Base-by-base conservation (phyloP, 2,113 vertebrate species). In the Phylloscopus trochilus region DNA sequence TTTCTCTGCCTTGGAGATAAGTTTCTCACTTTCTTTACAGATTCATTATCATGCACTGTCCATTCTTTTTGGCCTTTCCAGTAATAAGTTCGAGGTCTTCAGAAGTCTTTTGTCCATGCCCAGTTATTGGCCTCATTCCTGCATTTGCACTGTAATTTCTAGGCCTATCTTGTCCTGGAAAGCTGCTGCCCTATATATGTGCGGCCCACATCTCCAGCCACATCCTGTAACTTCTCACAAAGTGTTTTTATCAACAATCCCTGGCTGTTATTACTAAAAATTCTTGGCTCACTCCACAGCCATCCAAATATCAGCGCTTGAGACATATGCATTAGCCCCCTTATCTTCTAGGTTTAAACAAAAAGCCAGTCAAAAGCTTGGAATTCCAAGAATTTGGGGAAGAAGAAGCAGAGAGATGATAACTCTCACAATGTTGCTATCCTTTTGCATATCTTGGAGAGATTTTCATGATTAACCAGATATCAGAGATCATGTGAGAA, bases 381-480 rank as follows among this genome's bases (percentile, higher is more conserved):
- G 24, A 76, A 60, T 59, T 66, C 24, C 27, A 14, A 64, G 15
- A 80, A 44, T 80, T 31, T 52, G 6, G 4, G 21, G 4, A 63
- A 8, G 3, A 37, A 51, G 10, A 7, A 49, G 2, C 6, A 43
- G 6, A 12, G 4, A 39, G 35, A 7, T 39, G 11, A 18, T 22
- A 87, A 55, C 10, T 68, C 14, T 7, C 0, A 0, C 2, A 7
- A 9, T 10, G 15, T 31, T 74, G 30, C 13, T 67, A 6, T 47
- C 3, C 17, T 63, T 47, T 78, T 70, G 6, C 15, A 47, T 7
- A 4, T 24, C 26, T 84, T 58, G 52, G 16, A 68, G 14, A 52
- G 9, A 43, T 74, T 58, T 84, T 75, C 3, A 3, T 27, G 3
- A 15, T 58, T 66, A 83, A 47, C 30, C 7, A 51, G 22, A 30